Base-by-base conservation (phyloP, 2,888 invertebrate species). In the Argyresthia goedartella region DNA sequence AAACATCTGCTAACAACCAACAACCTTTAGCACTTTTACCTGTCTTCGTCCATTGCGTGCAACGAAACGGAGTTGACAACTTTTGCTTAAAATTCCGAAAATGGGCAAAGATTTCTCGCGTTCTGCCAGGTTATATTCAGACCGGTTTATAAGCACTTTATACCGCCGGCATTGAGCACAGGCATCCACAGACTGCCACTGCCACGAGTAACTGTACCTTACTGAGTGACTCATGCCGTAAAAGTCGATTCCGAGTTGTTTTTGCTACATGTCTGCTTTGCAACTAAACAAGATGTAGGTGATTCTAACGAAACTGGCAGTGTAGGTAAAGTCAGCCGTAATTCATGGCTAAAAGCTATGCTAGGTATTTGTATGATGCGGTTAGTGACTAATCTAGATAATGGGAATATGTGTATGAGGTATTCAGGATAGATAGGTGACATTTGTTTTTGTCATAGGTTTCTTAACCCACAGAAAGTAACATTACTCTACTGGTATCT, bases 1-100 rank as follows among this genome's bases (percentile, higher is more conserved):
- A 48, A 48, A 14, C n/a, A 15, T 36, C 13, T 48, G 35, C 1
- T 35, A 48, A 25, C 14, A 48, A 10, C 14, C 4, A 39, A 48
- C 14, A 34, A 7, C 47, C 13, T 47, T 34, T 48, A 14, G 6
- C 36, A 15, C 1, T 33, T n/a, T 35, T 48, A 48, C 48, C 48
- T 15, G 48, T 48, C 76, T 14, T 77, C 75, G 16, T 77, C 80
- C 80, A 81, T 80, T 58, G 60, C 65, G 66, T 51, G 33, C 33
- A 46, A 15, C n/a, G n/a, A 46, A 46, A 46, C 39, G 39, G 8
- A 11, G n/a, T 11, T 33, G 33, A 25, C 10, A 52, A 49, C 36
- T 53, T 46, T 15, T 16, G 46, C 34, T 46, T 49, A 44, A 39
- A 44, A n/a, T 33, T 25, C 52, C 48, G 34, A 52, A 49, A 44